phyloP scores from a whole-genome alignment of 2,888 invertebrate genomes.

The Aspidapion aeneum region DNA sequence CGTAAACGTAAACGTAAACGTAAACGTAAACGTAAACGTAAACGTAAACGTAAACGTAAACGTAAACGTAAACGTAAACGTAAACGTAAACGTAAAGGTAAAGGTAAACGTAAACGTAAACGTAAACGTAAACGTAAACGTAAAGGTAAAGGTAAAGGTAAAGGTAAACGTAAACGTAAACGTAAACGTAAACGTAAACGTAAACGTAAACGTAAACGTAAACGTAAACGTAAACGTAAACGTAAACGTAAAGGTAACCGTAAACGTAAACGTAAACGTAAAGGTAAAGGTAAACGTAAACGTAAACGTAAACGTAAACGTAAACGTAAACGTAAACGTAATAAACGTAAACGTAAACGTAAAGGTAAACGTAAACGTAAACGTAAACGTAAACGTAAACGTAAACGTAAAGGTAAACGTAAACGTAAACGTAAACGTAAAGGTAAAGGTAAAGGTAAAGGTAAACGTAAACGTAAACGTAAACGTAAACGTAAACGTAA shows the following conservation, averaged over 20 bases:
- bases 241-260: background rate
- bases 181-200: background rate
- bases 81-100: background rate
- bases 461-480: background rate
- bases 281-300: background rate
- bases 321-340: background rate
- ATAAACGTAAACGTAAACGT: background rate
- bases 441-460: background rate
- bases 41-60: background rate
- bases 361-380: background rate
- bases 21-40: background rate
- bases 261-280: background rate
- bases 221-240: background rate
- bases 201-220: background rate
- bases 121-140: background rate
- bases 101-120: background rate
- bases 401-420: background rate
- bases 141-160: background rate
- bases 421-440: background rate
- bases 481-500: background rate
- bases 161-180: background rate
- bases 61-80: background rate
- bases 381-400: background rate
- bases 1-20: background rate
- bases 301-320: background rate